Evolutionary conservation across 2,113 vertebrate species (phyloP).

Genomic region (Nyctereutes procyonoides): DNA sequence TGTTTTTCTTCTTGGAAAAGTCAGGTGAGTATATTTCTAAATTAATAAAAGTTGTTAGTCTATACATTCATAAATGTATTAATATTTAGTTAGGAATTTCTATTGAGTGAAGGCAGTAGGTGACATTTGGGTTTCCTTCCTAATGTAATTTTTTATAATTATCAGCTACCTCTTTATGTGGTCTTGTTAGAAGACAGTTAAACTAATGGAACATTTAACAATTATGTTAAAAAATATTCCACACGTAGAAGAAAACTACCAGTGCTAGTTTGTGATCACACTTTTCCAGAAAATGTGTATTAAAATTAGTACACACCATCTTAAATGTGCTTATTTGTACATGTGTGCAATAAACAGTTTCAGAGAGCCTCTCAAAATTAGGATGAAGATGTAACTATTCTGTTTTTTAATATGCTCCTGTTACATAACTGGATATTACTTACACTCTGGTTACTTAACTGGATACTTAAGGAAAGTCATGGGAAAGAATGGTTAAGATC

Average conservation of each 20-base stretch:
- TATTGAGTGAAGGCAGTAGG: background rate
- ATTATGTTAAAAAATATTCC: background rate
- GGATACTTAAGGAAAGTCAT: background rate
- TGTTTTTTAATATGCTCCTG: background rate
- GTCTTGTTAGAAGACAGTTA: constrained; percentile 21
- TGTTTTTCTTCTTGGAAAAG: background rate
- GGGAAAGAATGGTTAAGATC: background rate
- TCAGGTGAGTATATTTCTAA: background rate
- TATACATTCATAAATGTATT: background rate
- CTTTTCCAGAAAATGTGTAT: background rate
- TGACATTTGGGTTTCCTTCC: background rate
- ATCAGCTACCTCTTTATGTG: background rate
- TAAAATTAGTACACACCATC: background rate
- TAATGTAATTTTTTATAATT: background rate
- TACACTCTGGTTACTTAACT: background rate
- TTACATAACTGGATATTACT: background rate
- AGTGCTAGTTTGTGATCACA: background rate
- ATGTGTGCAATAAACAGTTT: rapidly evolving
- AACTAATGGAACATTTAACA: background rate
- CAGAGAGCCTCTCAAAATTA: background rate
- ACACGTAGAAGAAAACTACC: background rate
- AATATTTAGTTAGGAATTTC: background rate
- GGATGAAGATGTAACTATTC: background rate
- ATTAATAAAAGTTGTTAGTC: background rate
- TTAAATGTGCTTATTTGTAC: background rate